Evolutionary conservation across 1,140 invertebrate species (phyloP).

Genomic region (Tetragonula clypearis): DNA sequence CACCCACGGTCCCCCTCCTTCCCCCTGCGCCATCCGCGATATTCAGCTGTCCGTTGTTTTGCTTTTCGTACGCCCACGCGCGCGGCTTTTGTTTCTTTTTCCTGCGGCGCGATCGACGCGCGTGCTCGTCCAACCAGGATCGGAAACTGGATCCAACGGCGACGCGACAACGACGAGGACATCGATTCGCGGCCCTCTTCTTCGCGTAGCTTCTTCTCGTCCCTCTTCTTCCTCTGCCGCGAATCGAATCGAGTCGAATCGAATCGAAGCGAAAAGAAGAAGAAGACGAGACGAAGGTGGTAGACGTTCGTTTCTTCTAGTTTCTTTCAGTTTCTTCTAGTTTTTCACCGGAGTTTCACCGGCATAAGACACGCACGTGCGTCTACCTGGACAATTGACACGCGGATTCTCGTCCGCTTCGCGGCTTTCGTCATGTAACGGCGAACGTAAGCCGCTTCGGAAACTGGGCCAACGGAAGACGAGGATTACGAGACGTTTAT

Average conservation of each 20-base stretch:
- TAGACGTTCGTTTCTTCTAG: neutral
- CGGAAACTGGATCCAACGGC: slow-evolving; percentile 4
- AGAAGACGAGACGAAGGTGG: no score
- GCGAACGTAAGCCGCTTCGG: neutral
- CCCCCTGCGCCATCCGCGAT: slow-evolving; percentile 3
- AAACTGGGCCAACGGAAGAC: neutral
- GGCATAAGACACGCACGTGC: neutral
- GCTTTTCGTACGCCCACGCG: slow-evolving; percentile 44
- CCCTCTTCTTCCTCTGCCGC: no score
- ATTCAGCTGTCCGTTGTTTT: slow-evolving; percentile 55
- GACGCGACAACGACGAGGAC: no score
- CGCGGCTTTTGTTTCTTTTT: slow-evolving; percentile 14
- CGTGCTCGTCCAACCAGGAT: slow-evolving; percentile 9
- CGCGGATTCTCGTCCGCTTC: neutral
- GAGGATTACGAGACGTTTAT: neutral
- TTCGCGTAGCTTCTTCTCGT: neutral
- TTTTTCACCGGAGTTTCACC: no score
- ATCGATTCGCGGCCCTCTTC: neutral
- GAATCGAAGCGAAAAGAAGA: no score
- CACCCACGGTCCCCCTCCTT: slow-evolving; percentile 1
- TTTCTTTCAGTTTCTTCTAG: neutral
- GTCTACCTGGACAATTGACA: neutral
- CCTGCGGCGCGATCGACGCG: slow-evolving; percentile 15
- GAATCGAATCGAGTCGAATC: no score
- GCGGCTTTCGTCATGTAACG: neutral